Conservation (phyloP, 2,113 vertebrate genomes). For the Prinia subflava region DNA sequence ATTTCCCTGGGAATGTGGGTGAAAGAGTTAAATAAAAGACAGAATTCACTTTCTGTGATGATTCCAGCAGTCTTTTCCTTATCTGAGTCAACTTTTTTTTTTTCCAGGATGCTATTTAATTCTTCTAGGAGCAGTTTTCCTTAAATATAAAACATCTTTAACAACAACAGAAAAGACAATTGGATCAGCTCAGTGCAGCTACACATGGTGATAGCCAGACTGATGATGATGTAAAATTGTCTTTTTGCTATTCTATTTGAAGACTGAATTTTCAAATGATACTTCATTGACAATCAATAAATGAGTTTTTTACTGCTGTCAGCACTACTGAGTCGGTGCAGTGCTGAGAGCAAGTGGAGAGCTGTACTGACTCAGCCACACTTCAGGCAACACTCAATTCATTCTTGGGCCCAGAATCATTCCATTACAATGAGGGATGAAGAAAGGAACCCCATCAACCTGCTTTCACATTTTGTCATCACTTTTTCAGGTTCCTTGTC, state of each 20-base stretch:
- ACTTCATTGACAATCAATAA: slow-evolving; percentile 30
- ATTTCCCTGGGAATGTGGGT: neutral
- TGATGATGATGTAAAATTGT: neutral
- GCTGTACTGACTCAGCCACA: neutral
- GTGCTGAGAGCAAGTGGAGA: neutral
- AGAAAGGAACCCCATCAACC: neutral
- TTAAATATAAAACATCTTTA: neutral
- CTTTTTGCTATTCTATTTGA: neutral
- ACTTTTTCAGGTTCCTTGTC: neutral
- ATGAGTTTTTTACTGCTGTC: slow-evolving; percentile 20
- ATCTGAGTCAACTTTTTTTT: neutral
- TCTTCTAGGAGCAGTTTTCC: neutral
- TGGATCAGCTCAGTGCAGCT: neutral
- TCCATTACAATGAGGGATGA: neutral
- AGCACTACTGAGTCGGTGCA: neutral
- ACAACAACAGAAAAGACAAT: neutral
- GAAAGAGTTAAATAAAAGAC: neutral
- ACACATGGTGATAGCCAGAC: neutral
- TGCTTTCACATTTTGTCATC: neutral
- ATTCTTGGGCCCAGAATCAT: neutral
- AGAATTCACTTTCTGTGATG: neutral
- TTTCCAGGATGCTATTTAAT: neutral
- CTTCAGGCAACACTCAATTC: slow-evolving; percentile 9
- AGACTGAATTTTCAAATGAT: neutral
- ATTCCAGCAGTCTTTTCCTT: neutral